Conservation (phyloP, 2,113 vertebrate genomes). For the Sisor rabdophorus region DNA sequence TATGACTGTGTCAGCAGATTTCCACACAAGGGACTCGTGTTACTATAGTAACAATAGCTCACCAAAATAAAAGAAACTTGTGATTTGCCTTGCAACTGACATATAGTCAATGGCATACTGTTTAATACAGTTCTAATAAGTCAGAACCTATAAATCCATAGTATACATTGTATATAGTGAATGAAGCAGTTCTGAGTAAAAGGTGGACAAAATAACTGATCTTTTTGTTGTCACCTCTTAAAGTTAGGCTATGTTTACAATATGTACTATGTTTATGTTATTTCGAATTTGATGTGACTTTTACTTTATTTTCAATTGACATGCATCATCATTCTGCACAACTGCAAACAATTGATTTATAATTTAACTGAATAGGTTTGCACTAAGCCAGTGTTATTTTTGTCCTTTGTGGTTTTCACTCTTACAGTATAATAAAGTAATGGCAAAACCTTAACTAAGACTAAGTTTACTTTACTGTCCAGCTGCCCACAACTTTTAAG, state of each 20-base stretch:
- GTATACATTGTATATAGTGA: not conserved
- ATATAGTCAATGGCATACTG: not conserved
- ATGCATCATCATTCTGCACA: too few relatives aligned
- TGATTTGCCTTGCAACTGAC: not conserved
- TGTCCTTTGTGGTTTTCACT: not conserved
- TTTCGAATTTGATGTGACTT: too few relatives aligned
- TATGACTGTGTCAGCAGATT: not conserved
- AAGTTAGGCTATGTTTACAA: too few relatives aligned
- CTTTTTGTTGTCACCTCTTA: too few relatives aligned
- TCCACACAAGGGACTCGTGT: not conserved
- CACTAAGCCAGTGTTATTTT: not conserved
- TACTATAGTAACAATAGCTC: not conserved
- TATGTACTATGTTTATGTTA: too few relatives aligned
- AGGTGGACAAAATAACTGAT: not conserved
- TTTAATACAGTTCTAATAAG: not conserved
- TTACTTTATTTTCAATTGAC: too few relatives aligned
- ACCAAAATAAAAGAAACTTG: not conserved
- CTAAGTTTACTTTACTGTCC: conserved; percentile 32
- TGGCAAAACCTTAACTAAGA: conserved; percentile 17
- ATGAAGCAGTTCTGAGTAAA: not conserved
- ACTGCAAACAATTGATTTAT: too few relatives aligned
- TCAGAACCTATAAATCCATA: not conserved
- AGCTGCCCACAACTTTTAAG: not conserved
- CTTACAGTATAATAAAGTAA: conserved; percentile 5
- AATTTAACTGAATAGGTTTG: too few relatives aligned